Percentiles rank a stretch among this genome's conserved stretches.
These are phyloP conservation scores for Halesus radiatus DNA, from an alignment of 1,140 invertebrate genomes.

Conservation along the genomic window DNA sequence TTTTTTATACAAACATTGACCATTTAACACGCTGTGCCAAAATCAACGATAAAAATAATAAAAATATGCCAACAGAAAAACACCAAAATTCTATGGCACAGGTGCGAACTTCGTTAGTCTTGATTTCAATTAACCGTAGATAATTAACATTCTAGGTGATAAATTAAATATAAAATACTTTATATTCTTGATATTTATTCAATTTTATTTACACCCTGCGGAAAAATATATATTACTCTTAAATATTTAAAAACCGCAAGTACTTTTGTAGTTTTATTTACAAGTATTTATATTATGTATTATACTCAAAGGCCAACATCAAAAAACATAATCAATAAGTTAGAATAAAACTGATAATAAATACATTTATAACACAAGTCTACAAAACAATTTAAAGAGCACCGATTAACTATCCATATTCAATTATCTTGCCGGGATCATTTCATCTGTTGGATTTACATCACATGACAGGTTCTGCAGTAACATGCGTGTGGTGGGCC, in stretches of 20 bases:
- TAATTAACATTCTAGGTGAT: slow-evolving; percentile 27
- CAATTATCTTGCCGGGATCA: neutral
- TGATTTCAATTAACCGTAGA: slow-evolving; percentile 33
- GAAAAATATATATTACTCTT: slow-evolving; percentile 48
- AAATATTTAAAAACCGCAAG: slow-evolving; percentile 36
- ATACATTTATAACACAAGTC: slow-evolving; percentile 39
- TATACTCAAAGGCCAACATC: slow-evolving; percentile 42
- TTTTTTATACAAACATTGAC: slow-evolving; percentile 2
- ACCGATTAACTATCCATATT: slow-evolving; percentile 13
- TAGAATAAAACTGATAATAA: slow-evolving; percentile 46
- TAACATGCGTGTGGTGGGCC: no score
- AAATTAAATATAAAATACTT: slow-evolving; percentile 40
- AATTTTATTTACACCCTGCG: slow-evolving; percentile 39
- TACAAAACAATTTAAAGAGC: slow-evolving; percentile 32
- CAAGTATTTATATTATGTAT: neutral
- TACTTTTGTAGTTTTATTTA: slow-evolving; percentile 37
- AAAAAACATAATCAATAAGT: slow-evolving; percentile 41
- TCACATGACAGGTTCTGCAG: no score
- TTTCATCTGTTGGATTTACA: neutral
- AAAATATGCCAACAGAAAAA: slow-evolving; percentile 41
- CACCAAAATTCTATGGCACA: slow-evolving; percentile 45
- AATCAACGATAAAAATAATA: slow-evolving; percentile 20
- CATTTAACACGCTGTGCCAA: slow-evolving; percentile 14
- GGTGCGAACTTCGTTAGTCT: slow-evolving; percentile 37
- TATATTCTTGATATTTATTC: slow-evolving; percentile 23